Conservation (phyloP, 2,797 vertebrate genomes). For the Cuculus canorus region DNA sequence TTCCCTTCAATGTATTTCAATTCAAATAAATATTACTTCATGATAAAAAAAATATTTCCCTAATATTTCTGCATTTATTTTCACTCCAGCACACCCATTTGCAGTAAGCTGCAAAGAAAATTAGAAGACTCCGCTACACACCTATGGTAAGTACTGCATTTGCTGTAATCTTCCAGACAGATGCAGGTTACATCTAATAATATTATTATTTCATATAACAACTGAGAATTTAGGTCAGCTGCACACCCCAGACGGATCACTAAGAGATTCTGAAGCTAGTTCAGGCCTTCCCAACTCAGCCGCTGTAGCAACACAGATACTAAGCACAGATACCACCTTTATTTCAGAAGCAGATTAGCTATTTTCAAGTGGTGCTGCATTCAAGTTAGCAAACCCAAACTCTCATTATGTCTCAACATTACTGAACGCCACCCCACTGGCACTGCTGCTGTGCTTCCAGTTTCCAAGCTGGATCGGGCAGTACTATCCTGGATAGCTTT, state of each 20-base stretch:
- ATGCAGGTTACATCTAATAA: neutral
- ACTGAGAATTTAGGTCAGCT: neutral
- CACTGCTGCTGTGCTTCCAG: neutral
- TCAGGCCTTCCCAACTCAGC: neutral
- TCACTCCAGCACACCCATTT: neutral
- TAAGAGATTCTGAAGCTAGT: neutral
- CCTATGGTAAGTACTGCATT: neutral
- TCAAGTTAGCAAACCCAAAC: neutral
- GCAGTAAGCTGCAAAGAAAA: neutral
- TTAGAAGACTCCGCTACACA: neutral
- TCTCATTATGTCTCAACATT: rapidly evolving
- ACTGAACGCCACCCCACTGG: neutral
- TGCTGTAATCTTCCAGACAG: neutral
- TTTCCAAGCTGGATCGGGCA: neutral
- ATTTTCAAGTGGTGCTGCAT: neutral
- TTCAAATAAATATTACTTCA: neutral
- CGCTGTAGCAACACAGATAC: neutral
- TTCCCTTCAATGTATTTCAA: neutral
- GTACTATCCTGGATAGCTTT: neutral
- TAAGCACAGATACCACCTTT: neutral
- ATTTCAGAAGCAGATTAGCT: neutral
- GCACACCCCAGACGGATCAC: neutral
- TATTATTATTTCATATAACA: neutral
- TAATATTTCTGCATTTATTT: neutral
- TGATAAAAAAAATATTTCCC: neutral